phyloP scores from a whole-genome alignment of 2,888 invertebrate species.

The Eulithis prunata region DNA sequence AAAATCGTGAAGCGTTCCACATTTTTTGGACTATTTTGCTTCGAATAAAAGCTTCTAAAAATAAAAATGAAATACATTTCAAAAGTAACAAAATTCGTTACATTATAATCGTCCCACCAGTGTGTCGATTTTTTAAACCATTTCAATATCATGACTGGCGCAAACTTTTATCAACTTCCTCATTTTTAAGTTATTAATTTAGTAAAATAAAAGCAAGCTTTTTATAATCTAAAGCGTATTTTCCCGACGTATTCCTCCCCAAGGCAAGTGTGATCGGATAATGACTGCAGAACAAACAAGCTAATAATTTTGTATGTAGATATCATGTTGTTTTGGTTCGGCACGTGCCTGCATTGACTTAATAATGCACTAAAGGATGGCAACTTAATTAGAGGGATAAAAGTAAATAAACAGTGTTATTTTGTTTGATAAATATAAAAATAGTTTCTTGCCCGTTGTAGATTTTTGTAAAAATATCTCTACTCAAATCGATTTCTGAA shows the following conservation, averaged over 20 bases:
- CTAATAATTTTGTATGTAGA: constrained; percentile 32
- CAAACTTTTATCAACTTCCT: too few species aligned
- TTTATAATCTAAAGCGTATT: background rate
- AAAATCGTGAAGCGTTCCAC: constrained; percentile 47
- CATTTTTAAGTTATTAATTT: too few species aligned
- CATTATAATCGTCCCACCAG: too few species aligned
- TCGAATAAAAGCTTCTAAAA: too few species aligned
- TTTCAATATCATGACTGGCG: constrained; percentile 7
- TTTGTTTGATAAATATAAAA: too few species aligned
- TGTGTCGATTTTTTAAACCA: constrained; percentile 50
- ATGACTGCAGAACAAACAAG: constrained; percentile 37
- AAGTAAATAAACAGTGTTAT: constrained; percentile 3
- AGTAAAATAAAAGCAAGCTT: too few species aligned
- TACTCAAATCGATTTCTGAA: too few species aligned
- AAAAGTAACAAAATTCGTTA: too few species aligned
- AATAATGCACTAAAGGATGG: constrained; percentile 29
- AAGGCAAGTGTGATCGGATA: constrained; percentile 26
- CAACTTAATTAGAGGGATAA: constrained; percentile 31
- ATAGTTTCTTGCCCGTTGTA: too few species aligned
- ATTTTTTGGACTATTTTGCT: constrained; percentile 50
- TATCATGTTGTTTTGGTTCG: constrained; percentile 29
- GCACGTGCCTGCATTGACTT: constrained; percentile 34
- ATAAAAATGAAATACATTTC: too few species aligned
- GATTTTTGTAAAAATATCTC: too few species aligned
- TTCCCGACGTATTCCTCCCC: constrained; percentile 7